phyloP scores from a whole-genome alignment of 2,888 invertebrate genomes.

The Leptinotarsa juncta region DNA sequence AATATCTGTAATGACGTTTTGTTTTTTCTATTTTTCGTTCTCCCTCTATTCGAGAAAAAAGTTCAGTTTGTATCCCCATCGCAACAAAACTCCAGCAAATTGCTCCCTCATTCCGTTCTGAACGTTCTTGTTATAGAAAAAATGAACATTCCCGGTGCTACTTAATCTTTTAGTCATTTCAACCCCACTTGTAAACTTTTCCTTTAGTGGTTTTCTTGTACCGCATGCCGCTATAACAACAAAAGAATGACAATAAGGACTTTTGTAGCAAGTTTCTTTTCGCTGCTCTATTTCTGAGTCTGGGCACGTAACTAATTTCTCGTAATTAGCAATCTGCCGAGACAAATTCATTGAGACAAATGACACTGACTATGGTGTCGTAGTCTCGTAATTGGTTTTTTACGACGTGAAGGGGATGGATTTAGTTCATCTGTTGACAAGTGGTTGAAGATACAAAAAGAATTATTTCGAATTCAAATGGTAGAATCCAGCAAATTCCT shows the following conservation, averaged over 20 bases:
- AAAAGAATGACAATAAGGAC: conserved; percentile 28
- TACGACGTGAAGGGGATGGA: background rate
- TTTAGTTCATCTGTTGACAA: background rate
- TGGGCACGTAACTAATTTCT: conserved; percentile 27
- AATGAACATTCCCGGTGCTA: conserved; percentile 13
- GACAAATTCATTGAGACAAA: conserved; percentile 23
- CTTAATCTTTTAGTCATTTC: conserved; percentile 24
- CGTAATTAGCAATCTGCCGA: conserved; percentile 27
- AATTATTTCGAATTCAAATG: no score
- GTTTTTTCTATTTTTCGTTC: no score
- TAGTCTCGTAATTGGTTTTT: conserved; percentile 1
- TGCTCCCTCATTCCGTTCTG: background rate
- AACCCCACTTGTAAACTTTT: conserved; percentile 18
- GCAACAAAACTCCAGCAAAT: background rate
- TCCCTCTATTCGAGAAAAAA: no score
- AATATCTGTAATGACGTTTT: no score
- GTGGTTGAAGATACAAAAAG: conserved; percentile 19
- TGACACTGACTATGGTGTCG: background rate
- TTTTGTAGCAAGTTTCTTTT: conserved; percentile 14
- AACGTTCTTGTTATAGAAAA: background rate
- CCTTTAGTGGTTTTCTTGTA: conserved; percentile 18
- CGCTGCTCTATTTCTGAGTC: conserved; percentile 15
- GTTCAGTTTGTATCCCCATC: no score
- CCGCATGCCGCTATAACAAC: conserved; percentile 19
- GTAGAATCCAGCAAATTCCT: no score